phyloP scores from a whole-genome alignment of 2,888 invertebrate genomes.

The Desoria tigrina region DNA sequence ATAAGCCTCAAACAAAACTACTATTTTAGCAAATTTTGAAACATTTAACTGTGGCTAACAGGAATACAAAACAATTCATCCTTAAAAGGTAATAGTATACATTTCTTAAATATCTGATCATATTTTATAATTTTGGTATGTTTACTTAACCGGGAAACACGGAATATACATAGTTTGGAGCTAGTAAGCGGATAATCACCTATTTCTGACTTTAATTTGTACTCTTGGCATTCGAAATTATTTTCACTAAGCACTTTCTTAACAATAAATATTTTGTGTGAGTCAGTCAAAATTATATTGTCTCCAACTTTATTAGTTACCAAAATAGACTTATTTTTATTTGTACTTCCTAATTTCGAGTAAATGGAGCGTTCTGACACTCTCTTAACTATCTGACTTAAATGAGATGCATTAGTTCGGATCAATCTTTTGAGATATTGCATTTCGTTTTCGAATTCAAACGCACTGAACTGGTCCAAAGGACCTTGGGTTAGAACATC shows the following conservation, averaged over 20 bases:
- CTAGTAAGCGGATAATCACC: conserved; percentile 7
- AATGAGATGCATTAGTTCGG: conserved; percentile 12
- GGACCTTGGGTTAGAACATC: conserved; percentile 47
- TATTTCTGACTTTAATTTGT: background rate
- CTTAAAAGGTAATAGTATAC: background rate
- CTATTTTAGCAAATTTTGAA: no score
- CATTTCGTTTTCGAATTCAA: conserved; percentile 52
- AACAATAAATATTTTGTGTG: background rate
- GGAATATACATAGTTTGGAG: background rate
- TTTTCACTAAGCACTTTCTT: no score
- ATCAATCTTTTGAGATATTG: conserved; percentile 43
- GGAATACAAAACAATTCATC: no score
- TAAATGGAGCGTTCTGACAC: conserved; percentile 15
- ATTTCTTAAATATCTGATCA: background rate
- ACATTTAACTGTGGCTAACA: no score
- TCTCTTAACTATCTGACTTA: conserved; percentile 31
- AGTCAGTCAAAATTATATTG: no score
- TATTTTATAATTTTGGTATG: background rate
- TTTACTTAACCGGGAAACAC: background rate
- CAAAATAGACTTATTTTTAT: background rate
- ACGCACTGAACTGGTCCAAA: conserved; percentile 48
- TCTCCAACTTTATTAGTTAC: background rate
- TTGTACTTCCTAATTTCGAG: background rate
- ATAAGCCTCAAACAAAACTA: no score
- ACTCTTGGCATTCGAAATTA: background rate